These are phyloP conservation scores for Andrena praecox DNA, from an alignment of 2,888 invertebrate genomes.

Conservation along the genomic window DNA sequence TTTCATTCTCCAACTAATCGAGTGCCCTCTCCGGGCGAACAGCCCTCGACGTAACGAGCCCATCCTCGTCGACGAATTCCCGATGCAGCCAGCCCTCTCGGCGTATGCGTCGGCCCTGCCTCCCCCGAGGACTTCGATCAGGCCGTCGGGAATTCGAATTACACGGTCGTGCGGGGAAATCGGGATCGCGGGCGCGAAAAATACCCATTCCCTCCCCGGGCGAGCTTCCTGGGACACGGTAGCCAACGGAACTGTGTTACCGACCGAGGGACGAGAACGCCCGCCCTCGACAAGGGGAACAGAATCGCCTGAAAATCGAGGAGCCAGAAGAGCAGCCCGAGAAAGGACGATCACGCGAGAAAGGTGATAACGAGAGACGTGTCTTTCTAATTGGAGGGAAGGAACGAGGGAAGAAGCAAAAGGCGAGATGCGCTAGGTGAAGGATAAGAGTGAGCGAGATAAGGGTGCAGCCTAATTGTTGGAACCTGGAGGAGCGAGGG, in stretches of 20 bases:
- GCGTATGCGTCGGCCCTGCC: not conserved
- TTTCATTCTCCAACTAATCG: slow-evolving; percentile 52
- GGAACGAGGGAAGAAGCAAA: not conserved
- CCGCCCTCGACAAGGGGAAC: slow-evolving; percentile 20
- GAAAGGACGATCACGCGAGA: not conserved
- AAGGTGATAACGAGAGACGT: not conserved
- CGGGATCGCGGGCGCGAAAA: slow-evolving; percentile 36
- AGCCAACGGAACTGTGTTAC: slow-evolving; percentile 49
- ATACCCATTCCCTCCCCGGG: slow-evolving; percentile 5
- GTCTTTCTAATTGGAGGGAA: slow-evolving; percentile 17
- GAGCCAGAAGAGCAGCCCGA: not conserved
- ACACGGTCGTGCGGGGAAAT: slow-evolving; percentile 34
- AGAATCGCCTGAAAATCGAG: not conserved
- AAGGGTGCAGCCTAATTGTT: not conserved
- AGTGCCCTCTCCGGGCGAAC: slow-evolving; percentile 39
- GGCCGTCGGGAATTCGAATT: slow-evolving; percentile 25
- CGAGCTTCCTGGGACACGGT: slow-evolving; percentile 11
- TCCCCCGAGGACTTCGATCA: slow-evolving; percentile 26
- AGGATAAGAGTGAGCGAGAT: not conserved
- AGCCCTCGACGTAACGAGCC: slow-evolving; percentile 47
- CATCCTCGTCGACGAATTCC: slow-evolving; percentile 42
- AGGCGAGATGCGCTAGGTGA: not conserved
- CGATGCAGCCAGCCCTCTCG: slow-evolving; percentile 16
- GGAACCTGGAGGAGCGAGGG: not conserved
- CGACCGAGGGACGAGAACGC: slow-evolving; percentile 45